phyloP scores from a whole-genome alignment of 92 coral and sea anemone species.

The Porites evermanni region DNA sequence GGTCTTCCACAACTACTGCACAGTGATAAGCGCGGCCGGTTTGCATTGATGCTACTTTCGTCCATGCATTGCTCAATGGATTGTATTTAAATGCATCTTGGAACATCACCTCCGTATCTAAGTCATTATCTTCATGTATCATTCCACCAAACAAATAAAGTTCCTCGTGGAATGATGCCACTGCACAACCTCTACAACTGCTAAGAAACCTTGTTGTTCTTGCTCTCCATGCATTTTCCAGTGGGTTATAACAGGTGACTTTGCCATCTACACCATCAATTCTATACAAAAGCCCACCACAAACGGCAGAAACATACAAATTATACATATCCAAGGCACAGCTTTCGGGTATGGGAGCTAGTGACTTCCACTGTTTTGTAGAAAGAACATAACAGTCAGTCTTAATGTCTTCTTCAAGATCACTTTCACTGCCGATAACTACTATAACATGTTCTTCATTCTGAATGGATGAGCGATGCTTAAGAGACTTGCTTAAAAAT shows the following conservation, averaged over 20 bases:
- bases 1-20: neutral
- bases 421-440: slow-evolving; percentile 31
- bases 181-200: neutral
- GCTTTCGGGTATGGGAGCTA: neutral
- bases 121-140: neutral
- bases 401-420: neutral
- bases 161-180: slow-evolving; percentile 2
- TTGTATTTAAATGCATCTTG: neutral
- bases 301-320: neutral
- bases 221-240: too few species aligned
- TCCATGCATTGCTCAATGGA: slow-evolving; percentile 16
- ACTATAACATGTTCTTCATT: slow-evolving; percentile 33
- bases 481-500: neutral
- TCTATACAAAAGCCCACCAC: slow-evolving; percentile 6
- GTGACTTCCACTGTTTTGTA: neutral
- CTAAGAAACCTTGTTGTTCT: neutral
- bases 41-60: neutral
- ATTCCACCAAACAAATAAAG: slow-evolving; percentile 65
- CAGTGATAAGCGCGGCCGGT: neutral
- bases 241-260: slow-evolving; percentile 8
- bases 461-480: slow-evolving; percentile 9
- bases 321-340: neutral
- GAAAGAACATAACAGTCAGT: slow-evolving; percentile 38
- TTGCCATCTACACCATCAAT: neutral
- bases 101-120: neutral